A percentile compares a stretch with the other conserved stretches of the same genome.
phyloP scores from a whole-genome alignment of 2,888 invertebrate species.

The Drosophila neonasuta region DNA sequence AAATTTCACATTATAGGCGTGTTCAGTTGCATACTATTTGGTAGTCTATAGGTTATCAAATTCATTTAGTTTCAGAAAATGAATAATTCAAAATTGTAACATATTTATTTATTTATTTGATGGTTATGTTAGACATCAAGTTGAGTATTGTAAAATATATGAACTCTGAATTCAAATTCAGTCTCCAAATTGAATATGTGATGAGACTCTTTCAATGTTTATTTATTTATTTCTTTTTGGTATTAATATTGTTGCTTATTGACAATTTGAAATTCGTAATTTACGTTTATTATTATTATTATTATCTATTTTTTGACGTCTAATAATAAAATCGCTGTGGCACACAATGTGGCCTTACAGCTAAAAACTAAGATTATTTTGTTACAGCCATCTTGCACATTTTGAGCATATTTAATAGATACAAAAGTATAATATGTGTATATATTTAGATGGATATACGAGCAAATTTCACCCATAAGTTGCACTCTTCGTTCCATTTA shows the following conservation, averaged over 20 bases:
- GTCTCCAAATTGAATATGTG: constrained; percentile 22
- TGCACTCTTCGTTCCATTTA: constrained; percentile 72
- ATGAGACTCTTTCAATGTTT: constrained; percentile 2
- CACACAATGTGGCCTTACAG: constrained; percentile 2
- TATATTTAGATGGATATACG: constrained; percentile 21
- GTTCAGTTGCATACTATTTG: constrained; percentile 16
- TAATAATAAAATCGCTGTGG: constrained; percentile 12
- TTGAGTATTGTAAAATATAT: constrained; percentile 26
- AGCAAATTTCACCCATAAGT: constrained; percentile 62
- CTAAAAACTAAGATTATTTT: constrained; percentile 21
- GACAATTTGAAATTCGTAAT: constrained; percentile 42
- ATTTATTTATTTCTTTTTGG: neutral
- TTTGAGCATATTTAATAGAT: constrained; percentile 53
- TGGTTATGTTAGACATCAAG: constrained; percentile 57
- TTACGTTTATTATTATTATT: constrained; percentile 36
- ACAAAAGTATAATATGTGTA: constrained; percentile 22
- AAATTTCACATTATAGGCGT: constrained; percentile 4
- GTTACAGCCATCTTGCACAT: constrained; percentile 61
- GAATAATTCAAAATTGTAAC: constrained; percentile 4
- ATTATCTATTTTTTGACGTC: constrained; percentile 35
- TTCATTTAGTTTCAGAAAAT: constrained; percentile 13
- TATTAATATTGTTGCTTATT: constrained; percentile 13
- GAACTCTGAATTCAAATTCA: constrained; percentile 13
- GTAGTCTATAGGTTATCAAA: constrained; percentile 12
- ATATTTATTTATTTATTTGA: neutral